Evolutionary conservation across 2,888 invertebrate species (phyloP).

Genomic region (Noctua pronuba): DNA sequence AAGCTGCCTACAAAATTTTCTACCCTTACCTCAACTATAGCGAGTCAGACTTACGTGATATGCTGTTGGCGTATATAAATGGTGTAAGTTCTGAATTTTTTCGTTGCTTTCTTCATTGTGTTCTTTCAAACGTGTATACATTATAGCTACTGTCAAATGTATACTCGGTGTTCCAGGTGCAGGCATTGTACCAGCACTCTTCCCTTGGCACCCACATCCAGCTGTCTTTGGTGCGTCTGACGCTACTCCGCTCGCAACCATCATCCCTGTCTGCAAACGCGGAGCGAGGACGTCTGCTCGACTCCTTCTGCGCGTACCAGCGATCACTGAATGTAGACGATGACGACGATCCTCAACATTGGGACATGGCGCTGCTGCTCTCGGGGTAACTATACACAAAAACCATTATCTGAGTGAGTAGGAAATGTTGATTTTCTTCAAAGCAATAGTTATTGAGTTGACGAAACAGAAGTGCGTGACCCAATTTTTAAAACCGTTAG

Average conservation of each 20-base stretch:
- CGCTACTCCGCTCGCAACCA: constrained; percentile 93
- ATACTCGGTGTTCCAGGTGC: constrained; percentile 88
- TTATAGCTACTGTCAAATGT: constrained; percentile 43
- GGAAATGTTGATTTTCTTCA: not conserved
- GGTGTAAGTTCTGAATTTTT: constrained; percentile 88
- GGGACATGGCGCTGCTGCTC: constrained; percentile 95
- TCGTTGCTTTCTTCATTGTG: not conserved
- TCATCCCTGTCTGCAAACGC: constrained; percentile 91
- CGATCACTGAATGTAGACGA: constrained; percentile 91
- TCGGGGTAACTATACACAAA: constrained; percentile 90
- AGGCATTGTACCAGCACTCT: constrained; percentile 94
- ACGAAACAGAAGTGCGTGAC: not conserved
- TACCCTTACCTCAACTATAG: constrained; percentile 92
- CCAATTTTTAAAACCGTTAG: constrained; percentile 40
- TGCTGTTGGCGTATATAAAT: constrained; percentile 95
- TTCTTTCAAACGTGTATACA: not conserved
- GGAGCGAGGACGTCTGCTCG: constrained; percentile 92
- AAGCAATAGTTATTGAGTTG: not conserved
- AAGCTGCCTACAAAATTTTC: constrained; percentile 93
- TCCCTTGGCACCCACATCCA: constrained; percentile 92
- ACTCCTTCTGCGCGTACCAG: constrained; percentile 94
- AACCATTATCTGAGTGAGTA: constrained; percentile 16
- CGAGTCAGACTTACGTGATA: constrained; percentile 92
- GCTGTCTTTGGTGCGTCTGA: constrained; percentile 92
- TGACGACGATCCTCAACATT: constrained; percentile 93